Percentiles rank a stretch among this genome's conserved stretches.
phyloP scores from a whole-genome alignment of 2,113 vertebrate species.

The Mirza zaza region DNA sequence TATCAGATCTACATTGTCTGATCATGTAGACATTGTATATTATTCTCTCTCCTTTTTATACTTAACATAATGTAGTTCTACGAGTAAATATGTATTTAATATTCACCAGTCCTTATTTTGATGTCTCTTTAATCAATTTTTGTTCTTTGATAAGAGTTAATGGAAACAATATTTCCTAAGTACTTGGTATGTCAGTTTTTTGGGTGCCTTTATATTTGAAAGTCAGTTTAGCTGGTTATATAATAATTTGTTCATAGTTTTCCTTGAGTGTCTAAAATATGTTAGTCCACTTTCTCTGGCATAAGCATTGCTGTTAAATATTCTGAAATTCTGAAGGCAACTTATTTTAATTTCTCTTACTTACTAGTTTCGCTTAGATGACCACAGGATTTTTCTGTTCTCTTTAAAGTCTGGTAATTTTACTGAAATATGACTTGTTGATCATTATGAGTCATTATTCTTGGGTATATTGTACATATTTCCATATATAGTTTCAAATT shows the following conservation, averaged over 20 bases:
- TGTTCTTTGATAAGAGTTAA: neutral
- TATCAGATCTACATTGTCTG: neutral
- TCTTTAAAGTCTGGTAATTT: neutral
- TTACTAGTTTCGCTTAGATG: neutral
- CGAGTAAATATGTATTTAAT: neutral
- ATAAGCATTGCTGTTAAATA: neutral
- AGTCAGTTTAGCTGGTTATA: neutral
- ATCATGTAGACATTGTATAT: neutral
- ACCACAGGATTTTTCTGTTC: neutral
- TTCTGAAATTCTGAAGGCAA: neutral
- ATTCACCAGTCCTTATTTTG: neutral
- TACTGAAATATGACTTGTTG: neutral
- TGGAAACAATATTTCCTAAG: neutral
- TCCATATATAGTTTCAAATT: neutral
- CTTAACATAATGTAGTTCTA: neutral
- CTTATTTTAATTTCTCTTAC: neutral
- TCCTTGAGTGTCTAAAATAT: neutral
- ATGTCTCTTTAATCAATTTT: neutral
- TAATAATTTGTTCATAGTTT: neutral
- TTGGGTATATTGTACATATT: neutral
- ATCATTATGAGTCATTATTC: neutral
- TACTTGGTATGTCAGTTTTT: neutral
- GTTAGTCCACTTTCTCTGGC: neutral
- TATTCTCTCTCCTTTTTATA: neutral
- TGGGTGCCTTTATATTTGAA: neutral